These are phyloP conservation scores for Pitta sordida DNA, from an alignment of 2,113 vertebrate genomes.

Conservation along the genomic window DNA sequence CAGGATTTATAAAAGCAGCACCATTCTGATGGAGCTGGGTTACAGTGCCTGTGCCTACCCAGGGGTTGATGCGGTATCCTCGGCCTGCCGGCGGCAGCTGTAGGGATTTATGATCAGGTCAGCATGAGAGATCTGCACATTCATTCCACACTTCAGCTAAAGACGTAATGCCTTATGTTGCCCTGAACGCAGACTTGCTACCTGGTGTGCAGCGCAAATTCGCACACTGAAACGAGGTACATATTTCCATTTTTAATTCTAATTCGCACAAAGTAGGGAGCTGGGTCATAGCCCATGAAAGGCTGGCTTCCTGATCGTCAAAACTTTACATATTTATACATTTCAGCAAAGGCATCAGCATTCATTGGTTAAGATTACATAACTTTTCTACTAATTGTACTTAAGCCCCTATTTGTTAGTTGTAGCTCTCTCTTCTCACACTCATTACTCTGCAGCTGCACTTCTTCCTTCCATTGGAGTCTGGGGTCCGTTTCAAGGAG, in stretches of 20 bases:
- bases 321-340: neutral
- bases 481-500: neutral
- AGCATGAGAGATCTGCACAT: accelerated
- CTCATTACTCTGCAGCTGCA: no score
- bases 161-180: neutral
- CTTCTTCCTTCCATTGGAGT: neutral
- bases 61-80: no score
- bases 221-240: neutral
- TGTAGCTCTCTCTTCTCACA: neutral
- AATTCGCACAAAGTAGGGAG: neutral
- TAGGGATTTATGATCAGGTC: accelerated
- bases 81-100: accelerated
- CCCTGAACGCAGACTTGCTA: accelerated
- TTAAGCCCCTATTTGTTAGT: neutral
- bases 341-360: neutral
- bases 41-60: no score
- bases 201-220: neutral
- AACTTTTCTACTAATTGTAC: neutral
- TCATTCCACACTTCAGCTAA: accelerated
- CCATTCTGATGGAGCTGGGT: accelerated
- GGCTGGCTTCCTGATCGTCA: neutral
- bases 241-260: neutral
- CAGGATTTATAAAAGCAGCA: neutral
- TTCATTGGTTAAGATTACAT: neutral
- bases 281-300: neutral